Percentiles rank a stretch among this genome's conserved stretches.
Conservation (phyloP, 1,140 invertebrate genomes). For the Zaprionus lachaisei region DNA sequence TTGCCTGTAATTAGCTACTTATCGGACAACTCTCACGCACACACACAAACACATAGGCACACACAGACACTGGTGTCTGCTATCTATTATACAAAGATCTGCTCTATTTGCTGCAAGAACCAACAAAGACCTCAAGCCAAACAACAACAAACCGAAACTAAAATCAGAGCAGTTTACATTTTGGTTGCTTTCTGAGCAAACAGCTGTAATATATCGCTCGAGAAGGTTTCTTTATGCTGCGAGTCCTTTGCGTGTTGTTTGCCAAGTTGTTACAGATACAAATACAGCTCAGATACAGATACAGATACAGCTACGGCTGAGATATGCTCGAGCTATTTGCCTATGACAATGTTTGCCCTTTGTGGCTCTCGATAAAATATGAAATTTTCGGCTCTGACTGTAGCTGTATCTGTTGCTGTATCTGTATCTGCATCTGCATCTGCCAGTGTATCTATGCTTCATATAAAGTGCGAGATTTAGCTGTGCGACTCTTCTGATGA, state of each 20-base stretch:
- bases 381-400: slow-evolving; percentile 56
- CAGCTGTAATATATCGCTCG: slow-evolving; percentile 34
- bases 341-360: slow-evolving; percentile 66
- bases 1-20: slow-evolving; percentile 10
- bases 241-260: slow-evolving; percentile 69
- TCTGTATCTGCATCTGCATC: slow-evolving; percentile 13
- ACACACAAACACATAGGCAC: background rate
- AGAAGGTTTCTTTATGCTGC: slow-evolving; percentile 34
- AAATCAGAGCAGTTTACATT: slow-evolving; percentile 67
- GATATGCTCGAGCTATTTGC: slow-evolving; percentile 52
- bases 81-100: slow-evolving; percentile 27
- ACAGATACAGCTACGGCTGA: slow-evolving; percentile 19
- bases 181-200: slow-evolving; percentile 66
- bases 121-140: slow-evolving; percentile 43
- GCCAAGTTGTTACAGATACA: slow-evolving; percentile 62
- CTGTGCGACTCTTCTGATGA: slow-evolving; percentile 62
- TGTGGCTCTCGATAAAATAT: slow-evolving; percentile 78
- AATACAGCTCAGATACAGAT: slow-evolving; percentile 34
- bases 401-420: slow-evolving; percentile 12
- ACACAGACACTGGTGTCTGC: background rate
- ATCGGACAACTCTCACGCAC: background rate
- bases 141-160: slow-evolving; percentile 30
- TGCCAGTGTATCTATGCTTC: slow-evolving; percentile 17
- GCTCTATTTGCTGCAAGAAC: slow-evolving; percentile 17
- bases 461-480: slow-evolving; percentile 51